Percentiles rank a stretch among this genome's conserved stretches.
Conservation (phyloP, 2,113 vertebrate species). For the Dipodomys stephensi region DNA sequence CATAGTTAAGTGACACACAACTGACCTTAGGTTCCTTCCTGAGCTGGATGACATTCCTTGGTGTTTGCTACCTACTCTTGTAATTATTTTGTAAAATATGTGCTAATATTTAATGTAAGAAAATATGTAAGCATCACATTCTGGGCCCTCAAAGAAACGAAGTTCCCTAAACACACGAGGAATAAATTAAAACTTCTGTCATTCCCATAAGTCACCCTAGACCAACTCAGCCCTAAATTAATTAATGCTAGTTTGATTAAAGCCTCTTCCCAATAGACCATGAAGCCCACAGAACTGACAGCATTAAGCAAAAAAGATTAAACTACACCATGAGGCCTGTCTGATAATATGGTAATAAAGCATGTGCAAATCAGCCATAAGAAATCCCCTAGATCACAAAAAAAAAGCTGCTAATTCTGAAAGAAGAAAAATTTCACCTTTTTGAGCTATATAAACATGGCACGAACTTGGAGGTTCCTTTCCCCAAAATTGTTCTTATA, state of each 20-base stretch:
- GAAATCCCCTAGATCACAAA: not conserved
- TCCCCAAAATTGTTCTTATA: not conserved
- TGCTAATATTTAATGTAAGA: not conserved
- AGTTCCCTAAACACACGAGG: not conserved
- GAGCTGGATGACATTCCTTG: not conserved
- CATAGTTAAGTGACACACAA: not conserved
- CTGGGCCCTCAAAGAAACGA: not conserved
- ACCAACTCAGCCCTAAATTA: too few relatives aligned
- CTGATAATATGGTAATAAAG: accelerated
- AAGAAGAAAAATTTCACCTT: not conserved
- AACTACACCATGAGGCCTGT: not conserved
- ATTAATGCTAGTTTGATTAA: not conserved
- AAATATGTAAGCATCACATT: not conserved
- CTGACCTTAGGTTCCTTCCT: not conserved
- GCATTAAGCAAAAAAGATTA: not conserved
- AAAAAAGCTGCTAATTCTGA: not conserved
- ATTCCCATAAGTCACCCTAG: not conserved
- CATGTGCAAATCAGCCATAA: not conserved
- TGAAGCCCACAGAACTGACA: not conserved
- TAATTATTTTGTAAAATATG: not conserved
- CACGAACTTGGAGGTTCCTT: not conserved
- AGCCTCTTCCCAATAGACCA: slow-evolving; percentile 33
- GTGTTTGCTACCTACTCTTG: not conserved
- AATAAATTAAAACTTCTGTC: not conserved
- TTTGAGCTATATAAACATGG: not conserved